Percentiles rank a stretch among this genome's conserved stretches.
Evolutionary conservation across 64 coral and sea anemone species (phyloP).

Genomic region (Montipora foliosa): DNA sequence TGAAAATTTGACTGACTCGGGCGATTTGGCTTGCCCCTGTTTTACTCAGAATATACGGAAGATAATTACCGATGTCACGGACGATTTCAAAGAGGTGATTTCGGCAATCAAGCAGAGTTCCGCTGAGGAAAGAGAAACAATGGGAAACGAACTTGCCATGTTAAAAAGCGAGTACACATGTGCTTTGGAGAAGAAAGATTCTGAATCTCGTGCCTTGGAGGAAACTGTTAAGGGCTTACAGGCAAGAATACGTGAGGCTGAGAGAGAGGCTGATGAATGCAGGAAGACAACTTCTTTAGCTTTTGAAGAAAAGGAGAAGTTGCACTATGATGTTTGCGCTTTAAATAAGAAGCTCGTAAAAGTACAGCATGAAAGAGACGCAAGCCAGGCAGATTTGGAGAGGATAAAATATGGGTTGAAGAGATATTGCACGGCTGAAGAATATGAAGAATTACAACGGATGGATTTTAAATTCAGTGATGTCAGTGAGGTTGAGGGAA

Average conservation of each 20-base stretch:
- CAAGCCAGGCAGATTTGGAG: background rate
- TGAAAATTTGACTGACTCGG: background rate
- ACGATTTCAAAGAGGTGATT: conserved; percentile 35
- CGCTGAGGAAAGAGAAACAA: background rate
- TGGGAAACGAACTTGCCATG: background rate
- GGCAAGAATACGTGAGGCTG: background rate
- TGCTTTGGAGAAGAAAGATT: conserved; percentile 21
- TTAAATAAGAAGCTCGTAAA: background rate
- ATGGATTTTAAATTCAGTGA: conserved; percentile 8
- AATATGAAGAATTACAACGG: conserved; percentile 30
- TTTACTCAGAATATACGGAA: conserved; percentile 22
- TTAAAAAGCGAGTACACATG: conserved; percentile 4
- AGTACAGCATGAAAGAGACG: background rate
- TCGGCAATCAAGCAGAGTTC: background rate
- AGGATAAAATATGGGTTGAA: conserved; percentile 20
- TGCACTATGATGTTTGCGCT: conserved; percentile 7
- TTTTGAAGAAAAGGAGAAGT: conserved; percentile 21
- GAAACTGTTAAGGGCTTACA: conserved; percentile 3
- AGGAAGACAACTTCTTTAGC: background rate
- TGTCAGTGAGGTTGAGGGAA: background rate
- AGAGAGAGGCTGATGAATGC: background rate
- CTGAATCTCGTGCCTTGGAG: background rate
- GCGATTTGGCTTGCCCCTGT: conserved; percentile 6
- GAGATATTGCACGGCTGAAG: conserved; percentile 34
- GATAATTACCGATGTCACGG: conserved; percentile 30